Base-by-base conservation (phyloP, 2,888 invertebrate genomes). In the Abrostola tripartita region DNA sequence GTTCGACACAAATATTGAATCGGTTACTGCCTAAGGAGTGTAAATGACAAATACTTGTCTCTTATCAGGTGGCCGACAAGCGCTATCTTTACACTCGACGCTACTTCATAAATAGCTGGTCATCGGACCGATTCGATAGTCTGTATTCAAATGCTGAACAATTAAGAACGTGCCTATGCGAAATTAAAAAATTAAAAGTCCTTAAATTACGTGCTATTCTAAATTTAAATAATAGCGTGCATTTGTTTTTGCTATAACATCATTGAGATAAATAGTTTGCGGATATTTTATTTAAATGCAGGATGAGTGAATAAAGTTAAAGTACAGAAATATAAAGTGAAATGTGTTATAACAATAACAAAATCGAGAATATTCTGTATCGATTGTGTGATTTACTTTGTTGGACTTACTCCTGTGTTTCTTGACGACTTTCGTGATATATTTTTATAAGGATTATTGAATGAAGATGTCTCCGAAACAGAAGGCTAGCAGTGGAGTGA, bases 11-110 rank as follows among this genome's bases (percentile, higher is more conserved):
- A 81, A 84, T 84, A 85, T 77, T 79, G 72, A 61, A 76, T 76
- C 73, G 73, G 78, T 77, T 77, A 71, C 78, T 73, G 78, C 75
- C 81, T 79, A 85, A 87, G 83, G 82, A 89, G 88, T 84, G 85
- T 83, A 86, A 89, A 88, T 91, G 90, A 92, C 88, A 89, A 89
- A 88, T 86, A 88, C 85, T 85, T 75, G 70, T 73, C 75, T 65
- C 84, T 92, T 92, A 93, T 93, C 91, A 79, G 76, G 76, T 87
- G 91, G 52, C 88, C 90, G 93, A 93, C 93, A 93, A 92, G 84
- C 79, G 56, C 81, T 84, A 84, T 88, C 83, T 81, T 79, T 79
- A 83, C 87, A 90, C 87, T 89, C 82, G 73, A 83, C 79, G 75
- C 72, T 74, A 81, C 86, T 86, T 87, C 86, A 90, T 89, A 91